Conservation (phyloP, 2,113 vertebrate species). For the Caloenas nicobarica region DNA sequence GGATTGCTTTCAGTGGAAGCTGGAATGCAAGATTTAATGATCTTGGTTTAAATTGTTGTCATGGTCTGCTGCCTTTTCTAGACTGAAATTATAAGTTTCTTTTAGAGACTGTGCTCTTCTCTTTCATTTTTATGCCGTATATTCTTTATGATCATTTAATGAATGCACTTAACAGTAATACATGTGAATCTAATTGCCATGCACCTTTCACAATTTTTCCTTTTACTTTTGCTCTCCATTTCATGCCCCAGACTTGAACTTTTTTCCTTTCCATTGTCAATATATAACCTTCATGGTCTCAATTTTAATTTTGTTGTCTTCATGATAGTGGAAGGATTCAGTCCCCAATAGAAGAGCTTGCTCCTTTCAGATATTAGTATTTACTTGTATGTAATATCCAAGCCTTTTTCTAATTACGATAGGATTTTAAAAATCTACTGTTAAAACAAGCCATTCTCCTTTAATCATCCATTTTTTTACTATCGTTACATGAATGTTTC, state of each 20-base stretch:
- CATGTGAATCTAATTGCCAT: slow-evolving; percentile 17
- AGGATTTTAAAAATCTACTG: not conserved
- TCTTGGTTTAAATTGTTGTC: slow-evolving; percentile 12
- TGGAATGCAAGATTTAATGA: not conserved
- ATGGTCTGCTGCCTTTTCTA: slow-evolving; percentile 15
- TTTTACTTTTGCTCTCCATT: not conserved
- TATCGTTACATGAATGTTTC: rapidly evolving
- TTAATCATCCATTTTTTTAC: not conserved
- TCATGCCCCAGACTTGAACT: slow-evolving; percentile 1
- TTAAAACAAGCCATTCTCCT: not conserved
- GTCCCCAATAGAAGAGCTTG: not conserved
- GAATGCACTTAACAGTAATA: slow-evolving; percentile 30
- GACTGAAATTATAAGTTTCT: slow-evolving; percentile 2
- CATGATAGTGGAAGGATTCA: not conserved
- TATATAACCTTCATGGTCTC: not conserved
- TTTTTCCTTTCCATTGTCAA: not conserved
- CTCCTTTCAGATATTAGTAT: not conserved
- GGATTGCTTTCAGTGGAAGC: not conserved
- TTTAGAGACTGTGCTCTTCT: not conserved
- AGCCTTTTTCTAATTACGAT: not conserved
- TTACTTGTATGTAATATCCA: not conserved
- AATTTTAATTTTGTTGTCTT: not conserved
- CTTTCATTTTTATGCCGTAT: slow-evolving; percentile 15
- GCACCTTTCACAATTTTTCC: slow-evolving; percentile 36
- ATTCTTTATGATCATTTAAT: slow-evolving; percentile 54